Evolutionary conservation across 2,888 invertebrate species (phyloP), one percentile per base, ranked within the genome.

Genomic region (Phyto melanocephala): DNA sequence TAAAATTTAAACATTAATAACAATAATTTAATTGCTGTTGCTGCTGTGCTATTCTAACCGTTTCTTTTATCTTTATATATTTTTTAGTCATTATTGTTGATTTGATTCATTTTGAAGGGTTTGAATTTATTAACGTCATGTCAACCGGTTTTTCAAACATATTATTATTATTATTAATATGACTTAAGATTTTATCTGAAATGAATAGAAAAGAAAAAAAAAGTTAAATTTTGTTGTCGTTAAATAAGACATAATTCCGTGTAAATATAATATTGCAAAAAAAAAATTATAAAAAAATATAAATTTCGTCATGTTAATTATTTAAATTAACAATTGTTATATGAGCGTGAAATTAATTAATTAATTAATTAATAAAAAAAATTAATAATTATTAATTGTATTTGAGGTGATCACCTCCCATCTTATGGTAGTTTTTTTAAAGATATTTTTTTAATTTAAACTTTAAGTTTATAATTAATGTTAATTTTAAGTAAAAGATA

Each of bases 51-150:
- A 52, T 28, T 24, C 37, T 67, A 58, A 45, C 28, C 15, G 45
- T 47, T 67, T 6, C 1, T 15, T 74, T 20, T 52, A 28, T 45
- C 13, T 17, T 60, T 28, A 2, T 11, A 2, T 11, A 20, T 35
- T 15, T n/a, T 37, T 37, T 62, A 45, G 13, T 17, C 28, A 13
- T 28, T 45, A 35, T 17, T 52, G 65, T 50, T 65, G 45, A 35
- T 67, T 42, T n/a, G 45, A 72, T 42, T 13, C 24, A 3, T 37
- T 50, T 72, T 22, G 17, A 42, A 72, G 50, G 40, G 56, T 15
- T 72, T 58, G 45, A n/a, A n/a, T 5, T 20, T 40, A 58, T 72
- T 60, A 60, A 67, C 50, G 17, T 72, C 50, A 79, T 67, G 47
- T 50, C 22, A 22, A 15, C 15, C 1, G 22, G 11, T 35, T 70